A percentile compares a stretch with the other conserved stretches of the same genome.
phyloP scores from a whole-genome alignment of 2,797 vertebrate species.

The Acropternis orthonyx region DNA sequence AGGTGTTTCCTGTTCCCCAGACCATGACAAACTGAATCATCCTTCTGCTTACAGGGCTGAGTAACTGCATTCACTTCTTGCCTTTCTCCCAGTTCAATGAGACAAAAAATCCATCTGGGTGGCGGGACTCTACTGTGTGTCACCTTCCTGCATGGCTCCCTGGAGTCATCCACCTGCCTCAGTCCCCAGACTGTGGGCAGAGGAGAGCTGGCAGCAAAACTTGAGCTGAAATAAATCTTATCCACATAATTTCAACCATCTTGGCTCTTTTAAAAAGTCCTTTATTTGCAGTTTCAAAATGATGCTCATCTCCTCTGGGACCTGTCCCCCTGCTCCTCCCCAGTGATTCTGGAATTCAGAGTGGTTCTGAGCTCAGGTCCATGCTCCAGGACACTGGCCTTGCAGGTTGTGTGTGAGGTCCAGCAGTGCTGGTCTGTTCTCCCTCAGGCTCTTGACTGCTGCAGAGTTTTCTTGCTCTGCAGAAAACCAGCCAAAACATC shows the following conservation, averaged over 20 bases:
- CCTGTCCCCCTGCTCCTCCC: background rate
- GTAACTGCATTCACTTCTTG: background rate
- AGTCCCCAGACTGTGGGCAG: background rate
- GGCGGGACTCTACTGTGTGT: fast-evolving
- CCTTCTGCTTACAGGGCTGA: background rate
- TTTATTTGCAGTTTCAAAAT: background rate
- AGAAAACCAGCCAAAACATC: background rate
- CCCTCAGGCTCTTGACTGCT: background rate
- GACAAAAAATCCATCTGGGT: background rate
- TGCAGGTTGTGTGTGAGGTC: background rate
- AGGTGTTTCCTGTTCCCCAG: slow-evolving; percentile 63
- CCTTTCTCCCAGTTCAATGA: background rate
- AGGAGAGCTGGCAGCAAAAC: background rate
- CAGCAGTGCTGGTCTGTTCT: background rate
- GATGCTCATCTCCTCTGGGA: fast-evolving
- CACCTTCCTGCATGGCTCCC: background rate
- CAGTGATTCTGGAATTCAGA: background rate
- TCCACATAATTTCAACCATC: background rate
- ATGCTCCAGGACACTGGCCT: background rate
- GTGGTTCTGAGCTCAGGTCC: background rate
- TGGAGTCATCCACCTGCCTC: background rate
- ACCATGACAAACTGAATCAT: slow-evolving; percentile 7
- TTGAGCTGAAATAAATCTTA: background rate
- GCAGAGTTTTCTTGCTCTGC: background rate
- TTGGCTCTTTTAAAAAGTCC: background rate